Evolutionary conservation across 2,797 vertebrate genomes (phyloP), one percentile per base, ranked within the genome.

Genomic region (Pampus argenteus): DNA sequence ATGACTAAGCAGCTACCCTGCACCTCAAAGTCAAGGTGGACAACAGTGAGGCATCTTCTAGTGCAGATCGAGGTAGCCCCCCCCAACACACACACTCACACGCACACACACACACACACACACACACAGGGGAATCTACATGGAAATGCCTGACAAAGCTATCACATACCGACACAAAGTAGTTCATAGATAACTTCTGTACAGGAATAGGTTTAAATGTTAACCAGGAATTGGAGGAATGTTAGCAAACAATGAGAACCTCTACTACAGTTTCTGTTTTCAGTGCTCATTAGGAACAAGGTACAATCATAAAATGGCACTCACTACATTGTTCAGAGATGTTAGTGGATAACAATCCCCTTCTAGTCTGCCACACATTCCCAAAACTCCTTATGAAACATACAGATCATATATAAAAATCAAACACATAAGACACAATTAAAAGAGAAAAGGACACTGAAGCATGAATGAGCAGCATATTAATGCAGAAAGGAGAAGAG

Each of bases 41-140:
- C 74, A 69, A 83, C 71, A 71, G 81, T 86, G 88, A 89, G 90
- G 88, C 75, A 80, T 82, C 71, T 86, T 88, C 84, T 86, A 90
- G 88, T 89, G 92, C 89, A 88, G 90, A 88, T 57, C 91, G 92
- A 94, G 91, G 86, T 90, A 93, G 84, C 88, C 82, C 85, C 74
- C 90, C 64, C 70, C 69, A 51, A 71, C 64, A 60, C 67, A 70
- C 76, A 58, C 50, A 55, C 60, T 74, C 58, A 70, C 51, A 63
- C 60, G 45, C 48, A 65, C 74, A 76, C 71, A 69, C 74, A 63
- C 64, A 75, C 70, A 56, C 51, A 71, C 81, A 74, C 68, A 58
- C 74, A 14, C 79, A 17, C 71, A 65, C 82, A 48, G 77, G 74
- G 75, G 76, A 80, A 64, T 74, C 84, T 86, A 89, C 81, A 63